Percentiles rank a stretch among this genome's conserved stretches.
These are phyloP conservation scores for Antedon mediterranea DNA, from an alignment of 53 echinoderm and acorn worm species.

Conservation along the genomic window DNA sequence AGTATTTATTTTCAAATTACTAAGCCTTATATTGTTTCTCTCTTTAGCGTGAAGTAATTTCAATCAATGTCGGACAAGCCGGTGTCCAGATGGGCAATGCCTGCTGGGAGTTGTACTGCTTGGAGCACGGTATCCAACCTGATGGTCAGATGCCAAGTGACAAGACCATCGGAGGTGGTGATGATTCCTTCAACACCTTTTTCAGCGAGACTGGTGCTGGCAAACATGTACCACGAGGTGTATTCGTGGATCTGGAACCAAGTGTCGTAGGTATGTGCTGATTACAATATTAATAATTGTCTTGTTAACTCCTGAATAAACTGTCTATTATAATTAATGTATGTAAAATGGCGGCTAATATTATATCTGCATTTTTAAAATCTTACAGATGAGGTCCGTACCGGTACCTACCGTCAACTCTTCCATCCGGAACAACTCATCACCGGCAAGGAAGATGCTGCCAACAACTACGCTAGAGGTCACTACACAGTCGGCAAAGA, in stretches of 20 bases:
- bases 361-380: no score
- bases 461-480: no score
- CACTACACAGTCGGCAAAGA: conserved; percentile 11
- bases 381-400: conserved; percentile 41
- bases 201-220: conserved; percentile 38
- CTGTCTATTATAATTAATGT: no score
- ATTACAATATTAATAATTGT: no score
- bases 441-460: no score
- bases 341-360: no score
- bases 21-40: no score
- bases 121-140: conserved; percentile 71
- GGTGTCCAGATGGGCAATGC: conserved; percentile 73
- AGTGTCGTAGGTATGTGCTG: no score
- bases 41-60: conserved; percentile 82
- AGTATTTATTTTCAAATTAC: no score
- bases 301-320: no score
- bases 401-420: no score
- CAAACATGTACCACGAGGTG: conserved; percentile 19
- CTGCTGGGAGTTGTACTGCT: conserved; percentile 78
- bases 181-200: conserved; percentile 40
- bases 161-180: conserved; percentile 71
- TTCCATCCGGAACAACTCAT: no score
- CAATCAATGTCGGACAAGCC: conserved; percentile 63
- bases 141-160: conserved; percentile 73
- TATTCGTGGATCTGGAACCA: conserved; percentile 44